Evolutionary conservation across 2,797 vertebrate genomes (phyloP), one percentile per base, ranked within the genome.

Genomic region (Vespertilio murinus): DNA sequence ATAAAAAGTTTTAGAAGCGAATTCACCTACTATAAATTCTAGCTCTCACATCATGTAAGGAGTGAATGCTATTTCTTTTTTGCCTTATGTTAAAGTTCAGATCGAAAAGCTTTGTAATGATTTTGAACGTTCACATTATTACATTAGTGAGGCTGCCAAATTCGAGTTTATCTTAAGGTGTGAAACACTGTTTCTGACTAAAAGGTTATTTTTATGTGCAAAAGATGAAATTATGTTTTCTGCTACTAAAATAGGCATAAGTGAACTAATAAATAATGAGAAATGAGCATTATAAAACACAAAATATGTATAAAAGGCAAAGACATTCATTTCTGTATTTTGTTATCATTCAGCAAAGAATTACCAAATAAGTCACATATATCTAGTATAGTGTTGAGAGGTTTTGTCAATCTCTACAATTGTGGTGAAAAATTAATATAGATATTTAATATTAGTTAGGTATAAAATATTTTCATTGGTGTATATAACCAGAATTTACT

Each of bases 211-310:
- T 91, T 14, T 90, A 74, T 0, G n/a, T n/a, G 6, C n/a, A 65
- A 87, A 94, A 86, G 52, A 71, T 89, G 28, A 61, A 84, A 90
- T 64, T 30, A 56, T 47, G 7, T 52, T 81, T 94, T 79, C 22
- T 83, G 40, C 22, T 94, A 69, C 28, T 83, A 84, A 64, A 71
- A 91, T 28, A 8, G 3, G 25, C 17, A 88, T 33, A 85, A 87
- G 40, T 56, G 13, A 93, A 38, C 25, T 30, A 88, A 73, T n/a
- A 73, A 0, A 3, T 65, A 77, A n/a, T 23, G 33, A 3, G 83
- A 93, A 95, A 54, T 28, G 35, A 77, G 0, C n/a, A 95, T 35
- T 61, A n/a, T 11, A 49, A 61, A 30, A 83, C n/a, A 84, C 1
- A 49, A 25, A 79, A 52, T 56, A 38, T 92, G 18, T 33, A 2